These are phyloP conservation scores for Bimastos eiseni DNA, from an alignment of 2,888 invertebrate species.

Conservation along the genomic window DNA sequence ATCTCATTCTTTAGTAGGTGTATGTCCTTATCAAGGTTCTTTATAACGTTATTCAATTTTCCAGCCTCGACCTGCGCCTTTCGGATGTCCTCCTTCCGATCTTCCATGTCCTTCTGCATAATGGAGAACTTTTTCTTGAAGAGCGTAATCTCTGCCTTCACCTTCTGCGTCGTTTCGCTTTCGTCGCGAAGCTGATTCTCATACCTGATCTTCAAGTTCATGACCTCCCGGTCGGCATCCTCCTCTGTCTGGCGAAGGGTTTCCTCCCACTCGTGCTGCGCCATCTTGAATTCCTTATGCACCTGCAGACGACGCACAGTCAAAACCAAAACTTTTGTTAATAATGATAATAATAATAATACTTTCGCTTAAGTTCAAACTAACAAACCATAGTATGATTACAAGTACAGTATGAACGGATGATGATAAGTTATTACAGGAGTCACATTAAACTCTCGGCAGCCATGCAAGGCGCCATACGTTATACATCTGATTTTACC, in stretches of 20 bases:
- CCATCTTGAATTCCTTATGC: constrained; percentile 71
- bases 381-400: too few relatives aligned
- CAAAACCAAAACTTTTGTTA: not conserved
- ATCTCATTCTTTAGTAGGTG: constrained; percentile 82
- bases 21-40: constrained; percentile 77
- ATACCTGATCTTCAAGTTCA: constrained; percentile 75
- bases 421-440: too few relatives aligned
- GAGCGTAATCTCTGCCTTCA: constrained; percentile 83
- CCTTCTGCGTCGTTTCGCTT: constrained; percentile 74
- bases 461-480: too few relatives aligned
- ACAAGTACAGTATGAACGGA: too few relatives aligned
- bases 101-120: constrained; percentile 63
- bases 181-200: constrained; percentile 75
- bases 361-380: too few relatives aligned
- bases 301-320: constrained; percentile 66
- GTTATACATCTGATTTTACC: too few relatives aligned
- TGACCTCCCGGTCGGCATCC: constrained; percentile 81
- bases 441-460: too few relatives aligned
- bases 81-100: constrained; percentile 63
- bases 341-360: too few relatives aligned
- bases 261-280: constrained; percentile 74
- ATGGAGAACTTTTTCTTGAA: constrained; percentile 72
- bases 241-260: constrained; percentile 80
- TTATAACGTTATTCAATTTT: constrained; percentile 74
- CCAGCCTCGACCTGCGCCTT: constrained; percentile 71